Conservation (phyloP, 2,113 vertebrate genomes). For the Semnopithecus entellus region DNA sequence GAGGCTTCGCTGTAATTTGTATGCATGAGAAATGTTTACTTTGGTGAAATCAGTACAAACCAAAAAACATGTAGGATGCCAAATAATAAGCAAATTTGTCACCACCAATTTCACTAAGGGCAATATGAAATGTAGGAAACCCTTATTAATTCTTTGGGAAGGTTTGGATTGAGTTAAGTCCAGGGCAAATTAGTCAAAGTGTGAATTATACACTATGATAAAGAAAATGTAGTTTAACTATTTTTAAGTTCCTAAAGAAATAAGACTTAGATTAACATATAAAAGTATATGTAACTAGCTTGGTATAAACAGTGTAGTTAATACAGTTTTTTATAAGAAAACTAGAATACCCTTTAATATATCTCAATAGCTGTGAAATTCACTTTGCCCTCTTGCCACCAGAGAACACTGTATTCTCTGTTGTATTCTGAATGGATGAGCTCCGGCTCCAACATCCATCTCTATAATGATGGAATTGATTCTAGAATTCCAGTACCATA, state of each 20-base stretch:
- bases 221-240: background rate
- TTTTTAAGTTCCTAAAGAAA: constrained; percentile 18
- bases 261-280: constrained; percentile 2
- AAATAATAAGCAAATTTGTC: background rate
- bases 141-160: background rate
- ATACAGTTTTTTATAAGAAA: background rate
- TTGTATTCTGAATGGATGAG: background rate
- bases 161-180: background rate
- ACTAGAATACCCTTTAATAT: background rate
- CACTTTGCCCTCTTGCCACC: background rate
- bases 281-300: background rate
- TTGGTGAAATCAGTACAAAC: background rate
- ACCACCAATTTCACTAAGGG: background rate
- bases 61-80: background rate
- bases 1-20: background rate
- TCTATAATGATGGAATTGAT: background rate
- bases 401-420: background rate
- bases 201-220: background rate
- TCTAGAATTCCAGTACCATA: background rate
- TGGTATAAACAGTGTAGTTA: background rate
- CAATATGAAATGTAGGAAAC: background rate
- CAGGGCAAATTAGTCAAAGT: background rate
- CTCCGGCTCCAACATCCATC: background rate
- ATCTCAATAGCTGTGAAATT: background rate
- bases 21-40: background rate